Percentiles rank a stretch among this genome's conserved stretches.
Conservation (phyloP, 2,888 invertebrate species). For the Anoplius nigerrimus region DNA sequence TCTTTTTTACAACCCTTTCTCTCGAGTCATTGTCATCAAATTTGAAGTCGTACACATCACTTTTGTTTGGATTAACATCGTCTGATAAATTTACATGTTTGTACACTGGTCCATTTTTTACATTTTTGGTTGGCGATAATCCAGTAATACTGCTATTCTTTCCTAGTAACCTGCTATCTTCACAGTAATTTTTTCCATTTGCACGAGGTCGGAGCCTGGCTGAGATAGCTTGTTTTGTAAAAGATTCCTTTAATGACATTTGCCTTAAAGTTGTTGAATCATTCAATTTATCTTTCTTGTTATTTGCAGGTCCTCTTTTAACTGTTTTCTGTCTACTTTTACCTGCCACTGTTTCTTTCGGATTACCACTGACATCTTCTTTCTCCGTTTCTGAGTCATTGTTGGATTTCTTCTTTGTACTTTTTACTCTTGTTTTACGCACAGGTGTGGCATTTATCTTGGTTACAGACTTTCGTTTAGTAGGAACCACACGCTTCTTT, state of each 20-base stretch:
- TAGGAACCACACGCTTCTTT: too few species aligned
- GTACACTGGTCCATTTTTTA: conserved; percentile 48
- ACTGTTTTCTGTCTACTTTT: neutral
- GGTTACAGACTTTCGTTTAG: too few species aligned
- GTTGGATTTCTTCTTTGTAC: too few species aligned
- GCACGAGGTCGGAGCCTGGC: conserved; percentile 35
- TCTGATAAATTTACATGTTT: conserved; percentile 35
- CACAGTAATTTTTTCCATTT: conserved; percentile 33
- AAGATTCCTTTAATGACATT: conserved; percentile 50
- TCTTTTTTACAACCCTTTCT: conserved; percentile 45
- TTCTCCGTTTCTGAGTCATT: neutral
- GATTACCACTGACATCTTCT: neutral
- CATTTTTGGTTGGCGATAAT: neutral
- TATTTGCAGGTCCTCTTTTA: neutral
- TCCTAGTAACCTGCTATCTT: conserved; percentile 25
- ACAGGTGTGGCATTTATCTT: too few species aligned
- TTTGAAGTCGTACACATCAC: conserved; percentile 55
- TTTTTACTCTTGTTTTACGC: too few species aligned
- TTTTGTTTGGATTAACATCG: conserved; percentile 21
- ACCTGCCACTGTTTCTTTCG: neutral
- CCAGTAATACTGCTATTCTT: neutral
- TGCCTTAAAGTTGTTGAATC: conserved; percentile 24
- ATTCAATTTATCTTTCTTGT: neutral
- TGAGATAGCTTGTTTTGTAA: conserved; percentile 37
- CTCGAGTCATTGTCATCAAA: conserved; percentile 52